phyloP scores from a whole-genome alignment of 2,888 invertebrate genomes.

The Drosophila mettleri region DNA sequence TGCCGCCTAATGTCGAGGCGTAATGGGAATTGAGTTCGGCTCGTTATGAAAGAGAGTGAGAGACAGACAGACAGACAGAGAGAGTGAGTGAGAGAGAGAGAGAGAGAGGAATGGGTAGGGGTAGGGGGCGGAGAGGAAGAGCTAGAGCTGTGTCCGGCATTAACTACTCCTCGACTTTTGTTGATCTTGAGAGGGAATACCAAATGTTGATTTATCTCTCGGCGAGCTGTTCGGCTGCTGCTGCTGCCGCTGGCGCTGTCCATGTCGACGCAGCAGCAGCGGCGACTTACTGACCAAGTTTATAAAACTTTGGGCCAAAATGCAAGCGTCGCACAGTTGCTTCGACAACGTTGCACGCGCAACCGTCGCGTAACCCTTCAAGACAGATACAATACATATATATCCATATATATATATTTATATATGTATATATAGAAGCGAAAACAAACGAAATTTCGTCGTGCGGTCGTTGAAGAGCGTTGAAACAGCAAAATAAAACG shows the following conservation, averaged over 20 bases:
- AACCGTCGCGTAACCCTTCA: constrained; percentile 35
- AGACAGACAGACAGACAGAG: constrained; percentile 29
- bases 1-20: constrained; percentile 22
- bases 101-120: neutral
- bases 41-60: constrained; percentile 47
- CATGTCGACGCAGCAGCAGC: constrained; percentile 27
- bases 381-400: constrained; percentile 3
- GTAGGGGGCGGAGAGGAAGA: neutral
- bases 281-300: constrained; percentile 75
- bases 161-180: constrained; percentile 42
- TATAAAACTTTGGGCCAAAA: constrained; percentile 80
- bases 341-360: constrained; percentile 76
- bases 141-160: constrained; percentile 8
- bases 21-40: constrained; percentile 32
- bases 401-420: neutral
- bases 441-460: constrained; percentile 58
- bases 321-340: constrained; percentile 79
- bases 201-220: constrained; percentile 78
- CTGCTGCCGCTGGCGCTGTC: constrained; percentile 15
- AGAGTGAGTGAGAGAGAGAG: constrained; percentile 33
- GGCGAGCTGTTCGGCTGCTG: constrained; percentile 28
- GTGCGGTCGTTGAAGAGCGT: constrained; percentile 44
- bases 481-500: constrained; percentile 53
- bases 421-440: constrained; percentile 8
- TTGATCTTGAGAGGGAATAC: constrained; percentile 71